Percentiles rank a stretch among this genome's conserved stretches.
Conservation (phyloP, 2,113 vertebrate species). For the Platichthys stellatus region DNA sequence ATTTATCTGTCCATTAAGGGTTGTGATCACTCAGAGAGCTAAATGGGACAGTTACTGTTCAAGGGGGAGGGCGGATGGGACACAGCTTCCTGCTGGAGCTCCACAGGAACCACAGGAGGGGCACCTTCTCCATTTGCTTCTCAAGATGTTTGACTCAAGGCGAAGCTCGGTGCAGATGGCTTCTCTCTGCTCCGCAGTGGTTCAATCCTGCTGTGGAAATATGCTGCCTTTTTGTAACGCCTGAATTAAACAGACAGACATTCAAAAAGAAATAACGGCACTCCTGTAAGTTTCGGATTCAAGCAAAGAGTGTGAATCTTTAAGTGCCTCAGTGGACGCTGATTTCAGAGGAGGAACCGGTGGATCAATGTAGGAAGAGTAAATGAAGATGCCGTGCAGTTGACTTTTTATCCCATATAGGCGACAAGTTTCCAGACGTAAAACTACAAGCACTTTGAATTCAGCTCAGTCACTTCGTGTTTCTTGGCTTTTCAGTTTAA, state of each 20-base stretch:
- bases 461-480: constrained; percentile 25
- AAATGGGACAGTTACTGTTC: constrained; percentile 42
- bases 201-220: constrained; percentile 58
- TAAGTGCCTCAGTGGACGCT: constrained; percentile 23
- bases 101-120: constrained; percentile 49
- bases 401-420: constrained; percentile 4
- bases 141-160: constrained; percentile 73
- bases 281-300: constrained; percentile 28
- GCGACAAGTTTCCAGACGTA: constrained; percentile 20
- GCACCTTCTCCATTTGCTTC: constrained; percentile 58
- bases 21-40: constrained; percentile 56
- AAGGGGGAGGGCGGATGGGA: constrained; percentile 34
- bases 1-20: constrained; percentile 47
- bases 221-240: constrained; percentile 39
- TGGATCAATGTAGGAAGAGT: background rate
- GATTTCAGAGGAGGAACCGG: constrained; percentile 21
- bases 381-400: constrained; percentile 13
- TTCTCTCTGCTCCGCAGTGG: constrained; percentile 59
- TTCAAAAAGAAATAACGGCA: constrained; percentile 22
- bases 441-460: constrained; percentile 3
- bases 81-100: constrained; percentile 49
- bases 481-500: constrained; percentile 40
- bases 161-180: constrained; percentile 56
- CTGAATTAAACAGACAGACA: constrained; percentile 36
- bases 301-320: constrained; percentile 21